Percentiles rank a stretch among this genome's conserved stretches.
These are phyloP conservation scores for Chaenogobius annularis DNA, from an alignment of 2,113 vertebrate species.

Conservation along the genomic window DNA sequence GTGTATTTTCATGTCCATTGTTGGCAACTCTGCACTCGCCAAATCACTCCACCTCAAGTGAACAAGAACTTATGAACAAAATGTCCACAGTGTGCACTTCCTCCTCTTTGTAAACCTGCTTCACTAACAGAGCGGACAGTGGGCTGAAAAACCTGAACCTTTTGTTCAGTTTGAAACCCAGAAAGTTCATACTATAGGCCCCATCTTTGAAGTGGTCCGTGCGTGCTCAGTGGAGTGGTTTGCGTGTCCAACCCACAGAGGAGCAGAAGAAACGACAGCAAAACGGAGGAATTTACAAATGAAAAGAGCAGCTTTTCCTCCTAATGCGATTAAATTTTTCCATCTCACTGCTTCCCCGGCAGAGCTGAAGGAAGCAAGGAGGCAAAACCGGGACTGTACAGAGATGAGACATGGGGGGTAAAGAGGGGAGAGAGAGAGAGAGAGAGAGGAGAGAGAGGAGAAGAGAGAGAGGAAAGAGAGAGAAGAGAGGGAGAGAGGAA, in stretches of 20 bases:
- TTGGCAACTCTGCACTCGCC: neutral
- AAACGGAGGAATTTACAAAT: constrained; percentile 81
- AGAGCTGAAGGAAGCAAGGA: constrained; percentile 64
- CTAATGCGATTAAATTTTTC: constrained; percentile 85
- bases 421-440: neutral
- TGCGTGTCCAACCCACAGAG: constrained; percentile 63
- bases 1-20: neutral
- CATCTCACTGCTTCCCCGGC: constrained; percentile 78
- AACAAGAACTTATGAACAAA: neutral
- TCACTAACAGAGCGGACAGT: neutral
- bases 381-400: constrained; percentile 62
- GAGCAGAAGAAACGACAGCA: constrained; percentile 29
- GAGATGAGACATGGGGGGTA: constrained; percentile 39
- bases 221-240: constrained; percentile 68
- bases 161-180: neutral
- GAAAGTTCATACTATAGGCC: neutral
- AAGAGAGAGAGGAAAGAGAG: no score
- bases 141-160: neutral
- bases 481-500: no score
- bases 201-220: constrained; percentile 10
- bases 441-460: no score
- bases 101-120: neutral
- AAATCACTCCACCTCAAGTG: neutral
- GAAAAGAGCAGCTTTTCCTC: constrained; percentile 81
- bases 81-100: neutral